Evolutionary conservation across 2,113 vertebrate genomes (phyloP), one percentile per base, ranked within the genome.

Genomic region (Pontoporia blainvillei): DNA sequence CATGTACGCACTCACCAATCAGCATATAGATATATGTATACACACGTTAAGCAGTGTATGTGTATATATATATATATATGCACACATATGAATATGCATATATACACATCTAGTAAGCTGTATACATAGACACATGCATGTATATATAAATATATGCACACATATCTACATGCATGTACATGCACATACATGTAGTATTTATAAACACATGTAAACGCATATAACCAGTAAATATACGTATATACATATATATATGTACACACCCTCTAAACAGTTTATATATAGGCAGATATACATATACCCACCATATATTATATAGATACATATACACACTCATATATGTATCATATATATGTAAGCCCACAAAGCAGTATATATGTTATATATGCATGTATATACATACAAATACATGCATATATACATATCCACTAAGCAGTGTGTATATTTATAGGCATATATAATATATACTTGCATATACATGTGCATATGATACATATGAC

Each of bases 161-260:
- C 10, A 3, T 18, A 8, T 34, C 25, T 7, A 1, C 17, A 41
- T 54, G 10, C 12, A 21, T 64, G 25, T 59, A 59, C 6, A 44
- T 21, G 7, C 17, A n/a, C 20, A 34, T 69, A n/a, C 21, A 8
- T 15, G 36, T 15, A 52, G 49, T 52, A 12, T 18, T 41, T 27
- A 64, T 13, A 52, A 5, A 25, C 41, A 34, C 0, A 3, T 3
- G 1, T 13, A 1, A 20, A 2, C 34, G 36, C 17, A n/a, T n/a
- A n/a, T n/a, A n/a, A n/a, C n/a, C n/a, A 52, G 14, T 13, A 52
- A 5, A 25, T 18, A 34, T 1, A 4, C 1, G 0, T 13, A 1
- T 27, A 4, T 41, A 39, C 8, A 44, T n/a, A 18, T 2, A 15
- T 11, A 11, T 44, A 54, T 21, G 41, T 21, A 0, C 1, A 11